Evolutionary conservation across 2,113 vertebrate genomes (phyloP).

Genomic region (Cebus imitator): DNA sequence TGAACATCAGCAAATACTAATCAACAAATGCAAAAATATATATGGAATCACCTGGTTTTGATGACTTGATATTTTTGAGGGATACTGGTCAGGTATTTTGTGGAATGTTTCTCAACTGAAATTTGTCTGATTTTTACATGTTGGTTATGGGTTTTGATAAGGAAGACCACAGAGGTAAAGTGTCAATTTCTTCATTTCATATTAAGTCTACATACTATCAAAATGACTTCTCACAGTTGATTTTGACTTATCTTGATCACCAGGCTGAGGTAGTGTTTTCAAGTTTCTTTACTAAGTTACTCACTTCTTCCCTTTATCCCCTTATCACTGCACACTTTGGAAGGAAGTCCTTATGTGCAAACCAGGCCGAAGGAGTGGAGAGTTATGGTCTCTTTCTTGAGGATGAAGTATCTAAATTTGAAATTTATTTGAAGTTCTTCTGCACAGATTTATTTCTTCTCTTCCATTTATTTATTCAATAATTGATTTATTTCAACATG

Average conservation of each 20-base stretch:
- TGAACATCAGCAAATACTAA: not conserved
- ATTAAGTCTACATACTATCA: not conserved
- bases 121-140: not conserved
- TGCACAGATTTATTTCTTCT: not conserved
- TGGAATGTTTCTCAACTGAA: not conserved
- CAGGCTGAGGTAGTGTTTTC: not conserved
- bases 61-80: not conserved
- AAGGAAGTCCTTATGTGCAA: not conserved
- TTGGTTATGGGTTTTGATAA: not conserved
- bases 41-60: not conserved
- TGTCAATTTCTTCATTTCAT: not conserved
- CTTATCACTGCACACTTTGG: not conserved
- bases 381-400: not conserved
- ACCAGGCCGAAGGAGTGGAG: not conserved
- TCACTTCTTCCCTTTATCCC: not conserved
- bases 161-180: not conserved
- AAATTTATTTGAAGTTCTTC: not conserved
- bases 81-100: not conserved
- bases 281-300: not conserved
- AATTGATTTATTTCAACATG: not conserved
- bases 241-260: not conserved
- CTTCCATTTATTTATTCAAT: not conserved
- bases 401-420: too few species aligned
- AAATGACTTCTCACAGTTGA: not conserved
- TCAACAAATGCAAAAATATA: not conserved